A percentile compares a stretch with the other conserved stretches of the same genome.
phyloP scores from a whole-genome alignment of 1,140 invertebrate genomes.

The Coptotermes formosanus region DNA sequence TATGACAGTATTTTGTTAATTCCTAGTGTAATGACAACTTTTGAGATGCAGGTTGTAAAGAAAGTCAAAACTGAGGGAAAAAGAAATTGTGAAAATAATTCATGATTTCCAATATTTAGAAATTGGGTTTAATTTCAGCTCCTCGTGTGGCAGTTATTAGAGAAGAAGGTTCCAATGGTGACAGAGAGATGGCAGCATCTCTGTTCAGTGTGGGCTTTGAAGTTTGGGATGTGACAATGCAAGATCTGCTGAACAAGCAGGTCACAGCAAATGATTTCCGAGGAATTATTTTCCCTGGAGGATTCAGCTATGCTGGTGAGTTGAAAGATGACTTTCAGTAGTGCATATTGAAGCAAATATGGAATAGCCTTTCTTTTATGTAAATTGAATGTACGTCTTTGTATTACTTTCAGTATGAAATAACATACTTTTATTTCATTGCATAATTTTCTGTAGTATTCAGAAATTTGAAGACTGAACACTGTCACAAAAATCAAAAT shows the following conservation, averaged over 20 bases:
- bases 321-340: neutral
- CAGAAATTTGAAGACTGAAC: too few relatives aligned
- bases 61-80: too few relatives aligned
- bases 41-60: too few relatives aligned
- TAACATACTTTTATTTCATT: slow-evolving; percentile 25
- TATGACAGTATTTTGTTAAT: too few relatives aligned
- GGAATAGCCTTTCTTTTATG: too few relatives aligned
- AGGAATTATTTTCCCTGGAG: slow-evolving; percentile 93
- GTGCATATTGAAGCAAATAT: neutral
- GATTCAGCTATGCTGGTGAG: slow-evolving; percentile 93
- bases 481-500: too few relatives aligned
- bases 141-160: slow-evolving; percentile 85
- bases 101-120: neutral
- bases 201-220: slow-evolving; percentile 89
- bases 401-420: neutral
- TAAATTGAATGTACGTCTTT: neutral
- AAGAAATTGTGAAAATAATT: too few relatives aligned
- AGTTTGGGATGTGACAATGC: slow-evolving; percentile 89
- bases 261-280: slow-evolving; percentile 76
- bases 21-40: too few relatives aligned
- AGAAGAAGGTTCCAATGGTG: slow-evolving; percentile 97
- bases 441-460: too few relatives aligned
- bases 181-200: slow-evolving; percentile 95
- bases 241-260: slow-evolving; percentile 72
- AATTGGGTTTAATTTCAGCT: slow-evolving; percentile 39